Percentiles rank a stretch among this genome's conserved stretches.
Conservation (phyloP, 2,888 invertebrate species). For the Dryococelus australis region DNA sequence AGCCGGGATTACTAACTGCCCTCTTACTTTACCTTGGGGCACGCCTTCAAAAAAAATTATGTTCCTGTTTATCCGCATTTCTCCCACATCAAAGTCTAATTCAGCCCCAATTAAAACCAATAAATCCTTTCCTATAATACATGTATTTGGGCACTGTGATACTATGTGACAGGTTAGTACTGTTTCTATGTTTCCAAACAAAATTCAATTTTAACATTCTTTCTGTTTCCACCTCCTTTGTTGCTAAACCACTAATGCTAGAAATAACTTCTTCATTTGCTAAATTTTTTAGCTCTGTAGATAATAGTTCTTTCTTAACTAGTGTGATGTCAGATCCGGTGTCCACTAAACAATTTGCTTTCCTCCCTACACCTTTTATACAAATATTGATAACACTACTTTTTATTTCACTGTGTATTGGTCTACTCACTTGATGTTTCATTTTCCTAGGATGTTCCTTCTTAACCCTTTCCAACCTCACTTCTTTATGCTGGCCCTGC, state of each 20-base stretch:
- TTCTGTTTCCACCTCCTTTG: not conserved
- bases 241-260: not conserved
- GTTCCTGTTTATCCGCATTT: too few relatives aligned
- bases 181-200: not conserved
- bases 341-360: not conserved
- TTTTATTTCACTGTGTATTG: not conserved
- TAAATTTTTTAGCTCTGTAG: not conserved
- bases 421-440: not conserved
- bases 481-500: too few relatives aligned
- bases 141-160: not conserved
- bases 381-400: not conserved
- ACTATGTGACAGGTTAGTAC: not conserved
- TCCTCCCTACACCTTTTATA: too few relatives aligned
- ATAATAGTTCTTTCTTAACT: not conserved
- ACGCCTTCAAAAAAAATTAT: too few relatives aligned
- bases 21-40: too few relatives aligned
- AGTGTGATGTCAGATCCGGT: not conserved
- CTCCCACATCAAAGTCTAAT: too few relatives aligned
- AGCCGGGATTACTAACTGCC: too few relatives aligned
- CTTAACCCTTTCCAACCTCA: too few relatives aligned
- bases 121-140: not conserved
- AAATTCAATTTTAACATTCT: not conserved
- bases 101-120: too few relatives aligned
- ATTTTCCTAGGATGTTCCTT: not conserved
- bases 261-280: not conserved